Conservation (phyloP, 2,888 invertebrate species). For the Stramonita haemastoma region DNA sequence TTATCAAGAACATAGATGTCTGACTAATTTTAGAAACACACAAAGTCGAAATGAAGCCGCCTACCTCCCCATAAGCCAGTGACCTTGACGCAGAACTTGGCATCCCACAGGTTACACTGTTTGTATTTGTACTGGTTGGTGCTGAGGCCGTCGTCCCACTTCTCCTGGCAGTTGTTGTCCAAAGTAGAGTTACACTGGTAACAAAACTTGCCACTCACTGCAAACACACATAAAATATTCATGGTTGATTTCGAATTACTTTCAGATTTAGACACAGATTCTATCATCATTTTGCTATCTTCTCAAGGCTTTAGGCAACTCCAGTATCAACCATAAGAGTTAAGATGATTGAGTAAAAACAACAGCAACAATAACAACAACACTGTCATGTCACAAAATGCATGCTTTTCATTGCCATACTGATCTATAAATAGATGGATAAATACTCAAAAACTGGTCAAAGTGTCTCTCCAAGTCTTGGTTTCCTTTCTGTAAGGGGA, state of each 20-base stretch:
- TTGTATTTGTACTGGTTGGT: slow-evolving; percentile 80
- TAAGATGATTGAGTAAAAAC: neutral
- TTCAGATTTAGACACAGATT: no score
- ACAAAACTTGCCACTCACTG: slow-evolving; percentile 83
- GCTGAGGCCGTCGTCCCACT: slow-evolving; percentile 82
- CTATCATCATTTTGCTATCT: no score
- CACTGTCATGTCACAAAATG: neutral
- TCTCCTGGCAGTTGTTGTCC: slow-evolving; percentile 78
- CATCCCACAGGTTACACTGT: slow-evolving; percentile 85
- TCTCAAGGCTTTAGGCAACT: no score
- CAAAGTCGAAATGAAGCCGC: slow-evolving; percentile 1
- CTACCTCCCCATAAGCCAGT: slow-evolving; percentile 86
- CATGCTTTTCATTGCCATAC: neutral
- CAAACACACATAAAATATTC: slow-evolving; percentile 40
- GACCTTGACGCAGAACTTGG: slow-evolving; percentile 90
- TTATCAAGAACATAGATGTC: no score
- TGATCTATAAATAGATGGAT: no score
- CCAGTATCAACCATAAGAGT: neutral
- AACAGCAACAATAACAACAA: neutral
- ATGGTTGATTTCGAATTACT: no score
- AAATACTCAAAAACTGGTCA: no score
- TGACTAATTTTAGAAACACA: no score
- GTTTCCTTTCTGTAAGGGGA: no score
- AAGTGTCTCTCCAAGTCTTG: no score
- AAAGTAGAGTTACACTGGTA: slow-evolving; percentile 92